Evolutionary conservation across 1,140 invertebrate species (phyloP), one percentile per base, ranked within the genome.

Genomic region (Zaprionus lachaisei): DNA sequence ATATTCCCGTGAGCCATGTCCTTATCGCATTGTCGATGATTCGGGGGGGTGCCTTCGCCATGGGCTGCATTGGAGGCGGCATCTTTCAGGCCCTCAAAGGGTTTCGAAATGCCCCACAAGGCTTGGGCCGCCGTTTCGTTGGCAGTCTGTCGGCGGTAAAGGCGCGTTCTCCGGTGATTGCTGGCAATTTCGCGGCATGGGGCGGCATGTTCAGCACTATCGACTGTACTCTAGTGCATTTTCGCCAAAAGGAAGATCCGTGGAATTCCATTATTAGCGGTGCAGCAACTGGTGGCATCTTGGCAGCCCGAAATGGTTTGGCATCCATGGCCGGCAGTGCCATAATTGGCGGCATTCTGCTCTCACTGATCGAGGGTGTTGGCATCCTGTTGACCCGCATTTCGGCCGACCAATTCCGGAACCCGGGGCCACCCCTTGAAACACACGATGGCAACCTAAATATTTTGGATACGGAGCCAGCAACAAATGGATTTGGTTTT

Each of bases 231-330:
- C 93, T 99, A 77, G 97, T 99, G 12, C 97, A 98, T 85, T 94
- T 99, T 56, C 94, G 98, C 51, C 96, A 98, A 93, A 99, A 99
- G 92, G 99, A 99, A 95, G 98, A 99, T 94, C 98, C 98, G 0
- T 99, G 98, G 98, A 99, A 98, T 93, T 99, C 98, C 0, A 99
- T 99, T 26, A 97, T 98, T 49, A 99, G 98, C 94, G 99, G 99
- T 1, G 98, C 98, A 1, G 94, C 97, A 0, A 99, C 99, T 47
- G 99, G 99, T 34, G 99, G 97, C 31, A 96, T 99, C 80, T 93
- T 99, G 68, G 97, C 99, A 26, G 97, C 98, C 12, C 95, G 99
- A 94, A 98, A 97, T 94, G 99, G 99, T 91, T 91, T 92, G n/a
- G 96, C 96, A 56, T 97, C 98, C 2, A 99, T 99, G 98, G 95